Conservation (phyloP, 2,888 invertebrate species). For the Microplitis manilae region DNA sequence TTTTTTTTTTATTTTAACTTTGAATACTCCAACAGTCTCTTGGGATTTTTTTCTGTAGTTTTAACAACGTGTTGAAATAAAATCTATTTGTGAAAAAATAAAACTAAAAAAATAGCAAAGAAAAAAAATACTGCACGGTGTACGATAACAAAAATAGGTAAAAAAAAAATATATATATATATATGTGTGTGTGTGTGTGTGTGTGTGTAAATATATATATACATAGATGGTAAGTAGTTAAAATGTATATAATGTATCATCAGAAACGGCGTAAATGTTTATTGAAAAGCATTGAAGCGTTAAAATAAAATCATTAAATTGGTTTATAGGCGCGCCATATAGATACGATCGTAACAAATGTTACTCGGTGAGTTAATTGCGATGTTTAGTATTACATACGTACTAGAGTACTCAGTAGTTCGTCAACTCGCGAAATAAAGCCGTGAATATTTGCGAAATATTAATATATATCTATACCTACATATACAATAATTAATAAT, state of each 20-base stretch:
- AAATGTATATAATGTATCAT: neutral
- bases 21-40: neutral
- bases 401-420: slow-evolving; percentile 20
- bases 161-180: too few relatives aligned
- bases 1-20: neutral
- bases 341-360: neutral
- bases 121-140: neutral
- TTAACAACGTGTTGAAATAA: neutral
- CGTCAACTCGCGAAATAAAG: slow-evolving; percentile 30
- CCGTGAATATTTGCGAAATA: neutral
- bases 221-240: neutral
- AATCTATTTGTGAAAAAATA: neutral
- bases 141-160: neutral
- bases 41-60: neutral
- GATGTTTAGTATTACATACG: slow-evolving; percentile 13
- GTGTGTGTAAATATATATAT: neutral
- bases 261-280: neutral
- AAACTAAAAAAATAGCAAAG: neutral
- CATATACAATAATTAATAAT: neutral
- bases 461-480: neutral
- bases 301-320: slow-evolving; percentile 11
- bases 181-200: neutral
- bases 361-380: neutral
- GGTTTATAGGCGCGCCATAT: slow-evolving; percentile 12
- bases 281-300: slow-evolving; percentile 7